phyloP scores from a whole-genome alignment of 2,888 invertebrate species.

The Eucera pruinosa region DNA sequence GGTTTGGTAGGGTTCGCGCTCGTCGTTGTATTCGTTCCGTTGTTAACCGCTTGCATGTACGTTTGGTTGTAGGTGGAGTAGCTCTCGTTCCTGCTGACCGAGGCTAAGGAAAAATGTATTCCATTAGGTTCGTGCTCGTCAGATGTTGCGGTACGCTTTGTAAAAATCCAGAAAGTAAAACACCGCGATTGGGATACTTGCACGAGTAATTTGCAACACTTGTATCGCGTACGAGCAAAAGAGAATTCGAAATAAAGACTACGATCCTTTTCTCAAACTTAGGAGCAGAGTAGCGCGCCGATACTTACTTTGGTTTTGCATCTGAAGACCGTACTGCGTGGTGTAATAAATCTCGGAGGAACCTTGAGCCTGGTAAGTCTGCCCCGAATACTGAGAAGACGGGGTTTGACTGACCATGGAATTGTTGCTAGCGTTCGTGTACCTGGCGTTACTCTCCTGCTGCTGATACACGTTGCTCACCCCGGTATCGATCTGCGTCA shows the following conservation, averaged over 20 bases:
- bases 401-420: constrained; percentile 76
- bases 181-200: too few species aligned
- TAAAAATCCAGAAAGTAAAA: too few species aligned
- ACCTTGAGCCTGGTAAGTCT: constrained; percentile 61
- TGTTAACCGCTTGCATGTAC: constrained; percentile 80
- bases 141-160: too few species aligned
- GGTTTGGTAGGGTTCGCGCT: constrained; percentile 68
- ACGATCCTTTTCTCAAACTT: too few species aligned
- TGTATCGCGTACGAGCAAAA: too few species aligned
- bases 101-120: constrained; percentile 21
- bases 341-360: constrained; percentile 74
- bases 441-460: constrained; percentile 70
- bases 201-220: too few species aligned
- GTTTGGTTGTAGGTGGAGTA: constrained; percentile 75
- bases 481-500: background rate
- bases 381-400: constrained; percentile 75
- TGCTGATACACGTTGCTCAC: constrained; percentile 36
- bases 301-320: constrained; percentile 71
- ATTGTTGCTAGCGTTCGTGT: constrained; percentile 78
- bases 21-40: constrained; percentile 70
- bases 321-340: constrained; percentile 72
- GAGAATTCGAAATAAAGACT: too few species aligned
- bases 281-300: too few species aligned
- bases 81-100: constrained; percentile 54
- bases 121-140: too few species aligned